These are phyloP conservation scores for Phymorhynchus buccinoides DNA, from an alignment of 1,140 invertebrate species.

Conservation along the genomic window DNA sequence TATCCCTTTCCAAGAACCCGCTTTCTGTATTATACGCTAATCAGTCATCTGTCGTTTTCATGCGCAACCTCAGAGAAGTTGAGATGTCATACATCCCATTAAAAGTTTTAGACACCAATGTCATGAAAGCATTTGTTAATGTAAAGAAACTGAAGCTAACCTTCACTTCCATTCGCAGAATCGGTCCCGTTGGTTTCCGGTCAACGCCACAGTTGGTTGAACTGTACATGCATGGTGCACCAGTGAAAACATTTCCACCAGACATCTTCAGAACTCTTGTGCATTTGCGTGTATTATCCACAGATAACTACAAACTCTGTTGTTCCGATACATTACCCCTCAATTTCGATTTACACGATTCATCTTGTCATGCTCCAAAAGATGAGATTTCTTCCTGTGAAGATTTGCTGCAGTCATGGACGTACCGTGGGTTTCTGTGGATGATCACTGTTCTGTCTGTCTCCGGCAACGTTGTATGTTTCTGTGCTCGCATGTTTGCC, in stretches of 20 bases:
- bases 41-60: background rate
- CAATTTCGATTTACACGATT: background rate
- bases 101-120: background rate
- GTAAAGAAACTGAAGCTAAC: background rate
- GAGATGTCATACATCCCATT: background rate
- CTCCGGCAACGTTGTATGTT: background rate
- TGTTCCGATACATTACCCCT: background rate
- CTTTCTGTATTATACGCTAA: background rate
- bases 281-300: background rate
- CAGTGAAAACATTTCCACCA: background rate
- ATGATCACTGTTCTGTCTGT: background rate
- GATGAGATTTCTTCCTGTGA: background rate
- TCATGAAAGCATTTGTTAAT: background rate
- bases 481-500: background rate
- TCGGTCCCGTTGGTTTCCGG: background rate
- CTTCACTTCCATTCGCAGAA: background rate
- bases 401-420: background rate
- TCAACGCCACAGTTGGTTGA: background rate
- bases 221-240: constrained; percentile 21
- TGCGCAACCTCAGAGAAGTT: background rate
- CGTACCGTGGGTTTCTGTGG: background rate
- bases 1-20: background rate
- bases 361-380: constrained; percentile 7
- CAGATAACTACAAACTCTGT: background rate
- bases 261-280: background rate